A percentile compares a stretch with the other conserved stretches of the same genome.
phyloP scores from a whole-genome alignment of 1,140 invertebrate species.

The Stegodyphus mimosarum region DNA sequence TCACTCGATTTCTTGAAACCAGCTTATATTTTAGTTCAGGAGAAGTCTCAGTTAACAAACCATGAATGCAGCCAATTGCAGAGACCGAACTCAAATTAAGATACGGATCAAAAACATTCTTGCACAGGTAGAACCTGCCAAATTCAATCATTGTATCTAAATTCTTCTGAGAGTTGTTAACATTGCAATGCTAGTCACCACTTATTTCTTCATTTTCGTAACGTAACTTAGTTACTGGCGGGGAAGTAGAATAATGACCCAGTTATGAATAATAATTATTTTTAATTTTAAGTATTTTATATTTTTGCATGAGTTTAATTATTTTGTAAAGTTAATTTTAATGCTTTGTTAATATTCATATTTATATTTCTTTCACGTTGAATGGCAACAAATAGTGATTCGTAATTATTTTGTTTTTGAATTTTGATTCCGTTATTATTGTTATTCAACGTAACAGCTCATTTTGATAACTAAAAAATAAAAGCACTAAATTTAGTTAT shows the following conservation, averaged over 20 bases:
- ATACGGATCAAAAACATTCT: neutral
- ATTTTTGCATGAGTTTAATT: too few species aligned
- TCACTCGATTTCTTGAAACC: conserved; percentile 2
- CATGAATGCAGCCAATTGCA: neutral
- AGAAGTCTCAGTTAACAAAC: neutral
- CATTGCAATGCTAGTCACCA: neutral
- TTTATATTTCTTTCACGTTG: too few species aligned
- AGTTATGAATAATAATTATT: neutral
- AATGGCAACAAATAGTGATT: too few species aligned
- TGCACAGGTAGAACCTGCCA: neutral
- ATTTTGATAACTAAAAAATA: too few species aligned
- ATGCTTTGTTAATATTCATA: too few species aligned
- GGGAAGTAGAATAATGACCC: neutral
- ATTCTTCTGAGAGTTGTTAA: neutral
- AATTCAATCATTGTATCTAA: neutral
- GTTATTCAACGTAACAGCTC: too few species aligned
- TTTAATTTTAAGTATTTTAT: too few species aligned
- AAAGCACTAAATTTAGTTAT: too few species aligned
- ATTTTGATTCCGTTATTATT: too few species aligned
- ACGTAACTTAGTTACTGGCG: conserved; percentile 3
- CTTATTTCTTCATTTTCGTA: neutral
- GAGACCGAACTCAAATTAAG: neutral
- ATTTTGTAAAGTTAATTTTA: too few species aligned
- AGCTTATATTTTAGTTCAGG: neutral
- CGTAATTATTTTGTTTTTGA: too few species aligned